Conservation (phyloP, 2,113 vertebrate species). For the Heterotilapia buettikoferi region DNA sequence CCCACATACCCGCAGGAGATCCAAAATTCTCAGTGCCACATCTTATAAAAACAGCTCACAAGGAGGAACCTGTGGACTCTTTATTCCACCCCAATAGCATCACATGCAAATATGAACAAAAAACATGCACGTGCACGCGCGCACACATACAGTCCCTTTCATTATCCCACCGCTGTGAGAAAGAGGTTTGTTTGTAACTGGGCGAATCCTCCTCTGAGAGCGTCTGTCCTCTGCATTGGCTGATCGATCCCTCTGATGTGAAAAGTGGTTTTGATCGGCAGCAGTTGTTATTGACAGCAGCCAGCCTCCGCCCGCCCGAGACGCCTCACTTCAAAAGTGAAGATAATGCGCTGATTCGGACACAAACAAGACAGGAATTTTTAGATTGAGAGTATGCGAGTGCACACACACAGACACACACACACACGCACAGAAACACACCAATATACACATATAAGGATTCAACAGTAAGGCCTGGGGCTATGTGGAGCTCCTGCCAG, state of each 20-base stretch:
- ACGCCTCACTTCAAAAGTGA: constrained; percentile 5
- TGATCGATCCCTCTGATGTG: constrained; percentile 48
- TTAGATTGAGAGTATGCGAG: constrained; percentile 1
- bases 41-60: not conserved
- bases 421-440: not conserved
- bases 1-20: not conserved
- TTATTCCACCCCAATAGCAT: not conserved
- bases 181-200: not conserved
- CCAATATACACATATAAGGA: not conserved
- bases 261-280: constrained; percentile 53
- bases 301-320: not conserved
- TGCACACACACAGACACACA: not conserved
- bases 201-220: constrained; percentile 11
- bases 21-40: not conserved
- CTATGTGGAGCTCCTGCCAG: not conserved
- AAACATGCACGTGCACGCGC: not conserved
- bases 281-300: constrained; percentile 39
- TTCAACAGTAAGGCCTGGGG: constrained; percentile 4
- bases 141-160: not conserved
- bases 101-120: not conserved
- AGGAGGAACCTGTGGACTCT: not conserved
- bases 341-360: constrained; percentile 8
- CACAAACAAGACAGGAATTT: constrained; percentile 16
- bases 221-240: not conserved
- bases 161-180: constrained; percentile 16